These are phyloP conservation scores for Martes martes DNA, from an alignment of 2,113 vertebrate genomes.

Conservation along the genomic window DNA sequence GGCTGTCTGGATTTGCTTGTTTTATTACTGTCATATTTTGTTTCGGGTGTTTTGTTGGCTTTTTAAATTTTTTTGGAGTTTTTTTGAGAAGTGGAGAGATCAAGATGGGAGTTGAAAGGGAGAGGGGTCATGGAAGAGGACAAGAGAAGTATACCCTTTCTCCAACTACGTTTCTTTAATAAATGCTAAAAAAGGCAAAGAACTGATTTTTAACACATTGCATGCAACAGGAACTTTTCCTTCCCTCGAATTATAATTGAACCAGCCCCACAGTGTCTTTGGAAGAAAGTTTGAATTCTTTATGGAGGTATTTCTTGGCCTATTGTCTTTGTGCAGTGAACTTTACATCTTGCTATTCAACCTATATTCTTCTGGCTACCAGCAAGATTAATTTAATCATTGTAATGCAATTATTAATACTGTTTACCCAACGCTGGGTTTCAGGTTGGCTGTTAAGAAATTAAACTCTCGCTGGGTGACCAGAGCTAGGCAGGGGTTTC, in stretches of 20 bases:
- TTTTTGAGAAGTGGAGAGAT: neutral
- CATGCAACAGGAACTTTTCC: conserved; percentile 77
- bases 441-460: conserved; percentile 90
- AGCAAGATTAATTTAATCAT: conserved; percentile 90
- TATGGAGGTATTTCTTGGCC: conserved; percentile 80
- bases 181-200: neutral
- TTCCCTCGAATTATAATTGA: conserved; percentile 77
- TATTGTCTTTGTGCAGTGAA: conserved; percentile 91
- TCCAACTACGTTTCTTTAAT: neutral
- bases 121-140: neutral
- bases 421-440: conserved; percentile 90
- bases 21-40: neutral
- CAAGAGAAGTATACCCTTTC: conserved; percentile 2
- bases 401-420: conserved; percentile 92
- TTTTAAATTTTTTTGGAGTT: neutral
- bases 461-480: conserved; percentile 83
- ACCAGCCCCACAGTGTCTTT: conserved; percentile 72
- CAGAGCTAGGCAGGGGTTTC: conserved; percentile 82
- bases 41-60: neutral
- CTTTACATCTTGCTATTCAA: conserved; percentile 84
- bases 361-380: conserved; percentile 84
- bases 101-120: neutral
- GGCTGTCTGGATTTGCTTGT: conserved; percentile 19
- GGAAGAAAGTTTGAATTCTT: conserved; percentile 85
- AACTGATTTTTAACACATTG: conserved; percentile 50